phyloP scores from a whole-genome alignment of 2,888 invertebrate genomes.

The Perdita meconis region DNA sequence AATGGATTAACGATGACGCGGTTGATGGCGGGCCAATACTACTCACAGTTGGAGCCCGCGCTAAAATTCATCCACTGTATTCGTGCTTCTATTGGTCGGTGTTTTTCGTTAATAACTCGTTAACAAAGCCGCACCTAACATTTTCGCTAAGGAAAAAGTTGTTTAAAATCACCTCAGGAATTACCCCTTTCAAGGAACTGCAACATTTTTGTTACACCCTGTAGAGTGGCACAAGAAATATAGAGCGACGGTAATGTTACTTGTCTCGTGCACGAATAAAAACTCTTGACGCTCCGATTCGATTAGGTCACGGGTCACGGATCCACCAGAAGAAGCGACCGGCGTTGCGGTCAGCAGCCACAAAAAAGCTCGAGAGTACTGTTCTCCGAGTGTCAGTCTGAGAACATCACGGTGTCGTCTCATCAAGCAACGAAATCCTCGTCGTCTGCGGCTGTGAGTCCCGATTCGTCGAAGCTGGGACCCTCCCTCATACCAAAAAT shows the following conservation, averaged over 20 bases:
- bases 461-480: conserved; percentile 74
- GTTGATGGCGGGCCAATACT: no score
- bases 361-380: conserved; percentile 75
- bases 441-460: conserved; percentile 57
- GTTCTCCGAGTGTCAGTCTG: conserved; percentile 69
- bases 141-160: no score
- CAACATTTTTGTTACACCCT: no score
- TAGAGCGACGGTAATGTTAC: conserved; percentile 33
- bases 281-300: conserved; percentile 37
- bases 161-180: no score
- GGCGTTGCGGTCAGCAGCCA: conserved; percentile 71
- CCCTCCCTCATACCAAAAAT: conserved; percentile 87
- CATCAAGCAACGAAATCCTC: conserved; percentile 63
- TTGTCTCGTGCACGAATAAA: conserved; percentile 3
- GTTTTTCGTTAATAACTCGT: no score
- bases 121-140: no score
- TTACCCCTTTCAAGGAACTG: no score
- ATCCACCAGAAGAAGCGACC: conserved; percentile 83
- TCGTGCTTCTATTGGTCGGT: no score
- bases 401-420: conserved; percentile 54
- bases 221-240: neutral
- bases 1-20: no score
- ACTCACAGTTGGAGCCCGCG: no score
- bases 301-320: conserved; percentile 57
- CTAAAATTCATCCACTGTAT: no score